phyloP scores from a whole-genome alignment of 2,888 invertebrate species.

The Conops quadrifasciatus region DNA sequence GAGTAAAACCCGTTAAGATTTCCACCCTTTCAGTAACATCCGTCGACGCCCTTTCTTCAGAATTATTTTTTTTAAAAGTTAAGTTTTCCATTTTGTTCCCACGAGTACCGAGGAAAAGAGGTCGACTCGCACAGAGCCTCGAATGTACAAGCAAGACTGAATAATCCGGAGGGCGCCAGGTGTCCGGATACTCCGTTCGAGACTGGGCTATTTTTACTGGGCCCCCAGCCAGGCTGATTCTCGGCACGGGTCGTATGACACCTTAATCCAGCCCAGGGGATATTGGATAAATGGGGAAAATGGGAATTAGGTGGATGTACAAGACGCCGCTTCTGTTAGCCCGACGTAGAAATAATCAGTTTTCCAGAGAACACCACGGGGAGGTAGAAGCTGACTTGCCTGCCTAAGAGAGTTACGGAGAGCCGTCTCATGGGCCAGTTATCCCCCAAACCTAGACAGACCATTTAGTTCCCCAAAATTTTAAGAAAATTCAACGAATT shows the following conservation, averaged over 20 bases:
- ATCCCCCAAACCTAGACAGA: not conserved
- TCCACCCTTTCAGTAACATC: no score
- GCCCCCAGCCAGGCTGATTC: slow-evolving; percentile 21
- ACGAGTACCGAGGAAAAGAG: not conserved
- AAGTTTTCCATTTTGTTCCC: no score
- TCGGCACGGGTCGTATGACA: slow-evolving; percentile 23
- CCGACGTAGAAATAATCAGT: no score
- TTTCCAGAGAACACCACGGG: no score
- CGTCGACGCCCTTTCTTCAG: no score
- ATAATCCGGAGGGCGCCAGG: slow-evolving; percentile 30
- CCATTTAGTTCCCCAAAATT: no score
- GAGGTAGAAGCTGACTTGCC: not conserved
- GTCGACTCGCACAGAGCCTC: slow-evolving; percentile 15
- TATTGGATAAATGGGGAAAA: no score
- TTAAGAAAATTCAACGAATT: no score
- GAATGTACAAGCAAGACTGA: slow-evolving; percentile 29
- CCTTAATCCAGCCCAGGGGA: slow-evolving; percentile 14
- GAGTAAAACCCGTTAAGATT: no score
- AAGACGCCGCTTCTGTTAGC: no score
- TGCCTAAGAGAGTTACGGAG: slow-evolving; percentile 2
- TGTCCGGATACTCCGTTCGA: slow-evolving; percentile 31
- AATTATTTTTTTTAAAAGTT: no score
- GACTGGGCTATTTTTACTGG: not conserved
- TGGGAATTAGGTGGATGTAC: no score
- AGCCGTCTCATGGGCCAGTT: not conserved